These are phyloP conservation scores for Hanleya hanleyi DNA, from an alignment of 2,888 invertebrate genomes.

Conservation along the genomic window DNA sequence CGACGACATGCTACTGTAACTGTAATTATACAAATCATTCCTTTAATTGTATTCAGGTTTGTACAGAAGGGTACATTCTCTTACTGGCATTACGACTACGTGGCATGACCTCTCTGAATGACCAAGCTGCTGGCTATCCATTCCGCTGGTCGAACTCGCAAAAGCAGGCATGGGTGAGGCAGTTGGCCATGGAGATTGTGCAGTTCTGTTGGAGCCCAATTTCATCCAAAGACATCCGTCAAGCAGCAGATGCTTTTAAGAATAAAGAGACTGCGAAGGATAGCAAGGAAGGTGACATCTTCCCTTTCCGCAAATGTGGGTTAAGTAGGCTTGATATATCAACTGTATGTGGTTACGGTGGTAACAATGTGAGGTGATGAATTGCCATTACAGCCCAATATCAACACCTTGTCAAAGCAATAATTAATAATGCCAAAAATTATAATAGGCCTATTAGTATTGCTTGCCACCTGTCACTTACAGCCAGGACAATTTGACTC, in stretches of 20 bases:
- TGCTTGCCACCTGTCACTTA: no score
- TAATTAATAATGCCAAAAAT: no score
- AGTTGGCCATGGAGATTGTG: neutral
- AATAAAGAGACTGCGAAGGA: neutral
- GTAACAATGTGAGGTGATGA: no score
- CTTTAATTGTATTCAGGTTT: neutral
- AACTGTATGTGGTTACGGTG: no score
- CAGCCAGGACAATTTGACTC: no score
- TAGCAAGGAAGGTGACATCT: neutral
- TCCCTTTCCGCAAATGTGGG: neutral
- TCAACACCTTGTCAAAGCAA: no score
- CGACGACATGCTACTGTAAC: no score
- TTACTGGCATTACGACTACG: neutral
- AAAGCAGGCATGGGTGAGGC: neutral
- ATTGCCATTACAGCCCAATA: no score
- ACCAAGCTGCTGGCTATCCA: neutral
- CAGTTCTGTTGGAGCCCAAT: neutral
- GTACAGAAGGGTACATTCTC: neutral
- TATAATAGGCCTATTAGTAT: no score
- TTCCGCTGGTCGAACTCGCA: neutral
- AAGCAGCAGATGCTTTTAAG: neutral
- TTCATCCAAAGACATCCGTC: neutral
- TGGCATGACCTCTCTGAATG: neutral
- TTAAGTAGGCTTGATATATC: neutral
- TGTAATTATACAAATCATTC: neutral